Percentiles rank a stretch among this genome's conserved stretches.
Evolutionary conservation across 2,888 invertebrate genomes (phyloP).

Genomic region (Taenaris catops): DNA sequence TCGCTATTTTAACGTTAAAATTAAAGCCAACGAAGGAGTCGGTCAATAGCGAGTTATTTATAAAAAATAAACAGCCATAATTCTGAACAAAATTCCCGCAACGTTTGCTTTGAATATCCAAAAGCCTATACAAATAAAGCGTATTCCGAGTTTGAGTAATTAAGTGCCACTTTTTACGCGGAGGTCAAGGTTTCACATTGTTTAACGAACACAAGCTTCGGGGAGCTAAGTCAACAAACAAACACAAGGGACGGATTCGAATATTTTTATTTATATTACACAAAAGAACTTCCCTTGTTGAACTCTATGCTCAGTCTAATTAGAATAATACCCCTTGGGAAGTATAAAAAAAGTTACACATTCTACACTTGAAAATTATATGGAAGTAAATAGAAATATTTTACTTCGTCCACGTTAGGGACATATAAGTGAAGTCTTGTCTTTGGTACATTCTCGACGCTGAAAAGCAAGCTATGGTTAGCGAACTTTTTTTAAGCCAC

Average conservation of each 20-base stretch:
- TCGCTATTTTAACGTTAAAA: no score
- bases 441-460: no score
- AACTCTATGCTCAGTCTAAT: background rate
- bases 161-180: conserved; percentile 8
- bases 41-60: no score
- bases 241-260: conserved; percentile 1
- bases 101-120: conserved; percentile 6
- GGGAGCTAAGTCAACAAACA: conserved; percentile 1
- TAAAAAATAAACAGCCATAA: background rate
- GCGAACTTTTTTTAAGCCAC: no score
- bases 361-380: no score
- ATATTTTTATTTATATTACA: background rate
- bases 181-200: conserved; percentile 9
- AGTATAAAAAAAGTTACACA: no score
- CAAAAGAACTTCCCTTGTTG: background rate
- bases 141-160: conserved; percentile 7
- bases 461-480: no score
- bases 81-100: background rate
- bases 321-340: background rate
- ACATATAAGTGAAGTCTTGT: no score
- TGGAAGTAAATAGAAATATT: no score
- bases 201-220: conserved; percentile 1
- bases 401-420: no score
- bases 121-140: conserved; percentile 8
- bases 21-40: no score